phyloP scores from a whole-genome alignment of 1,140 invertebrate species.

The Bombyx mori region DNA sequence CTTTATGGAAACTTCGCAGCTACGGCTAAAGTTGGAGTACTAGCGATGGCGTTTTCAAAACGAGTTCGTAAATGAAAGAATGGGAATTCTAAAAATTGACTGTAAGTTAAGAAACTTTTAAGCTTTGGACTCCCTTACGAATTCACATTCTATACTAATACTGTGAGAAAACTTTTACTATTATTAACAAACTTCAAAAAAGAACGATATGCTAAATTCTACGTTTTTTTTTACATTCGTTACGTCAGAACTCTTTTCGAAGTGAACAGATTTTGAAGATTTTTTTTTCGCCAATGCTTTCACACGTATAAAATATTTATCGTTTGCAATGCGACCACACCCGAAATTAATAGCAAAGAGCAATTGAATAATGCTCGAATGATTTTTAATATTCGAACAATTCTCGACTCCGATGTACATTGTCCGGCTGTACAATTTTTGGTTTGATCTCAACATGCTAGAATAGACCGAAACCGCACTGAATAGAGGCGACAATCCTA shows the following conservation, averaged over 20 bases:
- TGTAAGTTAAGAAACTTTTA: neutral
- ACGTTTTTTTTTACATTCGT: too few species aligned
- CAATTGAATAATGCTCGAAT: constrained; percentile 58
- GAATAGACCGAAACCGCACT: too few species aligned
- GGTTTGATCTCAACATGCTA: too few species aligned
- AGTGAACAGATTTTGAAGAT: too few species aligned
- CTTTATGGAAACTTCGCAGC: constrained; percentile 27
- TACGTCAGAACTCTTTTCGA: too few species aligned
- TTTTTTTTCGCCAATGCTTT: too few species aligned
- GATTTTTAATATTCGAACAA: constrained; percentile 62
- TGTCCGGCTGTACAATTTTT: constrained; percentile 15
- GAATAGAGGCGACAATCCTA: too few species aligned
- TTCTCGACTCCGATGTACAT: constrained; percentile 31
- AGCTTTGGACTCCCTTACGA: neutral
- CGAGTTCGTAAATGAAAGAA: neutral
- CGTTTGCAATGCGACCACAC: constrained; percentile 21
- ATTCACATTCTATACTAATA: too few species aligned
- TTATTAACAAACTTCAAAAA: neutral
- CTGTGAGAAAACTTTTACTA: neutral
- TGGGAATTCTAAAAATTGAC: neutral
- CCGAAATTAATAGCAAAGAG: constrained; percentile 48
- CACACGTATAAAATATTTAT: neutral
- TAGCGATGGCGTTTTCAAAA: constrained; percentile 7
- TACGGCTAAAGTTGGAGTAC: constrained; percentile 2
- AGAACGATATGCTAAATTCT: too few species aligned